Evolutionary conservation across 2,888 invertebrate genomes (phyloP).

Genomic region (Lucinisca nassula): DNA sequence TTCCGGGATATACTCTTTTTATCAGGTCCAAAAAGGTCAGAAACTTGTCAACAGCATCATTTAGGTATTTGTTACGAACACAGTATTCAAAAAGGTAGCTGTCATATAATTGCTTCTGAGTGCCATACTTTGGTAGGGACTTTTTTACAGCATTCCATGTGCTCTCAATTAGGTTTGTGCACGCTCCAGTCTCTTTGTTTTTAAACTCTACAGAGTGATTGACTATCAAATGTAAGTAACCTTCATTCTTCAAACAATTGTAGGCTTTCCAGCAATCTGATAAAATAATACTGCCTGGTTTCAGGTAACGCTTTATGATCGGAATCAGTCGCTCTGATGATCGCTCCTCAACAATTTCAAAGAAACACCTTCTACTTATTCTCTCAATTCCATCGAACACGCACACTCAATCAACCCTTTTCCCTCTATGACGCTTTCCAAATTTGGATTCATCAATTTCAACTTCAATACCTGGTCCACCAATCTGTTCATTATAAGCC

Average conservation of each 20-base stretch:
- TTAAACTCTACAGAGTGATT: too few species aligned
- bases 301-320: slow-evolving; percentile 48
- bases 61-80: slow-evolving; percentile 27
- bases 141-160: slow-evolving; percentile 22
- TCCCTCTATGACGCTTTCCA: slow-evolving; percentile 39
- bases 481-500: too few species aligned
- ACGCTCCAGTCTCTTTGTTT: slow-evolving; percentile 45
- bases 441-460: too few species aligned
- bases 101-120: slow-evolving; percentile 20
- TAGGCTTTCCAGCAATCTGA: too few species aligned
- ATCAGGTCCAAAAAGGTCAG: too few species aligned
- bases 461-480: too few species aligned
- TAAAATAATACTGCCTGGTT: slow-evolving; percentile 48
- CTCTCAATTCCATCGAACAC: slow-evolving; percentile 51
- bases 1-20: too few species aligned
- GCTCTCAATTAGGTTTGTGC: slow-evolving; percentile 34
- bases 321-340: slow-evolving; percentile 26
- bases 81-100: slow-evolving; percentile 26
- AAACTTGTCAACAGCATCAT: neutral
- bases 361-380: slow-evolving; percentile 40
- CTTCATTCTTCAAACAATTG: slow-evolving; percentile 23
- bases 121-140: slow-evolving; percentile 23
- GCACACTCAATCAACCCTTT: slow-evolving; percentile 61
- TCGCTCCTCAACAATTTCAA: slow-evolving; percentile 55
- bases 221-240: slow-evolving; percentile 14